These are phyloP conservation scores for Lampropteryx suffumata DNA, from an alignment of 2,888 invertebrate genomes.

Conservation along the genomic window DNA sequence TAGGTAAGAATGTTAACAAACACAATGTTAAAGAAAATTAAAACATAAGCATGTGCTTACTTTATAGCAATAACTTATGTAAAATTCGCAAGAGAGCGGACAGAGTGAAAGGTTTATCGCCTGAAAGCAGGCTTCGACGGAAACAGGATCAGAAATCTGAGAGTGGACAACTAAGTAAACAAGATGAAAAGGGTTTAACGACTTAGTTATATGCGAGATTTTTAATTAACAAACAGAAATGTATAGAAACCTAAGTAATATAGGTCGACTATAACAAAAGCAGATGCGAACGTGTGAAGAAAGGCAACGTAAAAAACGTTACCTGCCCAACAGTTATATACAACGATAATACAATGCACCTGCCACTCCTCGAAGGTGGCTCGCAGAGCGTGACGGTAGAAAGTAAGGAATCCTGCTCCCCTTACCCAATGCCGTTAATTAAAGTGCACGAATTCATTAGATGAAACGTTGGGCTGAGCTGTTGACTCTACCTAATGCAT, in stretches of 20 bases:
- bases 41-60: too few relatives aligned
- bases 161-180: conserved; percentile 9
- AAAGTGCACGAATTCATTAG: conserved; percentile 57
- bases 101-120: conserved; percentile 33
- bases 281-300: conserved; percentile 11
- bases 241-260: neutral
- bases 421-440: conserved; percentile 52
- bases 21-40: conserved; percentile 1
- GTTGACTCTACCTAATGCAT: conserved; percentile 36
- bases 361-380: conserved; percentile 46
- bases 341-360: conserved; percentile 37
- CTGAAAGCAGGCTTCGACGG: conserved; percentile 28
- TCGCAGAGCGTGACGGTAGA: conserved; percentile 57
- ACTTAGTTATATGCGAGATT: too few relatives aligned
- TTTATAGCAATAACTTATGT: conserved; percentile 17
- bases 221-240: too few relatives aligned
- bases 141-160: conserved; percentile 18
- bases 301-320: conserved; percentile 25
- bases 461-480: conserved; percentile 46
- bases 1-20: conserved; percentile 9
- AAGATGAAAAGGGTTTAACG: neutral
- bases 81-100: conserved; percentile 29
- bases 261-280: conserved; percentile 7
- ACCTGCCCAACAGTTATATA: conserved; percentile 29
- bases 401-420: conserved; percentile 53